Evolutionary conservation across 2,113 vertebrate genomes (phyloP).

Genomic region (Chloebia gouldiae): DNA sequence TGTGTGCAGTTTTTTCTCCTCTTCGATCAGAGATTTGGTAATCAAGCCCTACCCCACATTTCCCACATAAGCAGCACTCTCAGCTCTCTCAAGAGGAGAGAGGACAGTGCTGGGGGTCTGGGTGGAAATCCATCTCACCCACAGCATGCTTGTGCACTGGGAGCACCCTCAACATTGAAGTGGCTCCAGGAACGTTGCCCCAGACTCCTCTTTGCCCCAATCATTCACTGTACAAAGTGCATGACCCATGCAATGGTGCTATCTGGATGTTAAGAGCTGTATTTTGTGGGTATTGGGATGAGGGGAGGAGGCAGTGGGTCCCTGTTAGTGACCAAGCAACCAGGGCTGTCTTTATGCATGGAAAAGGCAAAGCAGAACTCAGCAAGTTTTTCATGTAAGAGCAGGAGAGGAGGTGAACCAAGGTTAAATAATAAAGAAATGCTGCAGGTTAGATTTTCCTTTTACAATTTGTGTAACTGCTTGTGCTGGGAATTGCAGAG

Average conservation of each 20-base stretch:
- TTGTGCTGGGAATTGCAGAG: background rate
- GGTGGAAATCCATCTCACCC: background rate
- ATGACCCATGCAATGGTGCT: rapidly evolving
- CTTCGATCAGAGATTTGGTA: rapidly evolving
- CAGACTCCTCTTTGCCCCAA: background rate
- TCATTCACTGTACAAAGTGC: background rate
- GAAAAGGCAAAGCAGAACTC: background rate
- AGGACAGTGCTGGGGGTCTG: background rate
- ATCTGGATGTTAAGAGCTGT: background rate
- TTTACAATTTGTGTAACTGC: background rate
- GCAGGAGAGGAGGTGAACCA: background rate
- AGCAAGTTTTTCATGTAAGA: rapidly evolving
- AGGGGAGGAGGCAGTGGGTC: background rate
- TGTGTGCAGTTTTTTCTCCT: background rate
- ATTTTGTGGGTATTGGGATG: background rate
- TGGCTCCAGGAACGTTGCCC: background rate
- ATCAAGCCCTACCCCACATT: background rate
- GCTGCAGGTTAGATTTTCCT: background rate
- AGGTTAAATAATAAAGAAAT: background rate
- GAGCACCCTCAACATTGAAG: background rate
- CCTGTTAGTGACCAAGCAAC: background rate
- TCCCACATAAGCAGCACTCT: background rate
- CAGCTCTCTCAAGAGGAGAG: background rate
- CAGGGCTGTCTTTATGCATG: background rate
- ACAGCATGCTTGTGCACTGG: rapidly evolving